phyloP scores from a whole-genome alignment of 2,797 vertebrate species.

The Echeneis naucrates region DNA sequence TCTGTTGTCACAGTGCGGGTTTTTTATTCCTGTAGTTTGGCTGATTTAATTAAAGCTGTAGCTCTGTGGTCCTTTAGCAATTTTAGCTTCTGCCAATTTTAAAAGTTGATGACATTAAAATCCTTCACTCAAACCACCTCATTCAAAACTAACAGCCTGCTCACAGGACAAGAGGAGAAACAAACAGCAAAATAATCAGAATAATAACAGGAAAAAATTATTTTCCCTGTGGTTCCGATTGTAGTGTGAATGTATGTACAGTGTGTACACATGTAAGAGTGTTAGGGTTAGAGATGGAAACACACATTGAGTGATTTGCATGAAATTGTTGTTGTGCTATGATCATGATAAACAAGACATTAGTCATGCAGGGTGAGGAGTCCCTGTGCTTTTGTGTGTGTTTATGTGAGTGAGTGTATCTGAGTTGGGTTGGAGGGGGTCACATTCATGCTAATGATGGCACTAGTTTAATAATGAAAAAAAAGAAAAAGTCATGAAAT shows the following conservation, averaged over 20 bases:
- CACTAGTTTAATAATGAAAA: conserved; percentile 80
- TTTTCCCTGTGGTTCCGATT: neutral
- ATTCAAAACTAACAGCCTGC: conserved; percentile 59
- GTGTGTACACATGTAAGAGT: neutral
- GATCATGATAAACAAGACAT: conserved; percentile 82
- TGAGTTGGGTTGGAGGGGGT: conserved; percentile 63
- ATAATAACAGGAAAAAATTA: no score
- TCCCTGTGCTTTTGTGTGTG: conserved; percentile 26
- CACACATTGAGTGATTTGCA: conserved; percentile 62
- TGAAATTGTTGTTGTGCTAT: conserved; percentile 73
- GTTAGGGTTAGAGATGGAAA: neutral
- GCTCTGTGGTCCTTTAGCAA: conserved; percentile 58
- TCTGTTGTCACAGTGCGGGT: conserved; percentile 3
- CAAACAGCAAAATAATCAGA: conserved; percentile 24
- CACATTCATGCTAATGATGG: conserved; percentile 81
- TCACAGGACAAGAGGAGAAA: conserved; percentile 43
- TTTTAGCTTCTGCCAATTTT: conserved; percentile 51
- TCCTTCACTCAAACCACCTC: conserved; percentile 55
- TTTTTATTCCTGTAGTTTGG: conserved; percentile 39
- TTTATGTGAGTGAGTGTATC: conserved; percentile 35
- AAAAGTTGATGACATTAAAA: conserved; percentile 41
- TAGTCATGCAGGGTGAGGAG: conserved; percentile 82
- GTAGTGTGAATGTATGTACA: conserved; percentile 1
- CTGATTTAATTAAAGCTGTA: conserved; percentile 56
- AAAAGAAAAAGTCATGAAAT: conserved; percentile 80